Percentiles rank a stretch among this genome's conserved stretches.
Evolutionary conservation across 2,113 vertebrate genomes (phyloP).

Genomic region (Syrmaticus mikado): DNA sequence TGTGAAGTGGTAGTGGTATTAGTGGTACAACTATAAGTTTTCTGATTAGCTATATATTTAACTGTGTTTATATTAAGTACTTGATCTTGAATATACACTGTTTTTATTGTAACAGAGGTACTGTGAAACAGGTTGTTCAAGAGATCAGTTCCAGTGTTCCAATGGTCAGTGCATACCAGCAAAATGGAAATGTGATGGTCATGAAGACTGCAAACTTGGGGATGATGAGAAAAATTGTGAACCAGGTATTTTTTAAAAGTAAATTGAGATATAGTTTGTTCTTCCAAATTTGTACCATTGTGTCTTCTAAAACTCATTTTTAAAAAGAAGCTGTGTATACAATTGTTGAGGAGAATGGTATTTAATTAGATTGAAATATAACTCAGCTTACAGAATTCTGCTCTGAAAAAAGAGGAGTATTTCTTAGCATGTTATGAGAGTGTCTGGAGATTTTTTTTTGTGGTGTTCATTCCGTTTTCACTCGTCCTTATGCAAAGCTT

Average conservation of each 20-base stretch:
- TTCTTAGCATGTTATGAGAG: accelerated
- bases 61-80: neutral
- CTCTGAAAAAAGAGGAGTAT: neutral
- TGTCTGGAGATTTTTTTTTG: neutral
- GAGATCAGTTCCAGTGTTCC: slow-evolving; percentile 94
- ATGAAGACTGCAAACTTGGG: slow-evolving; percentile 94
- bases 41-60: neutral
- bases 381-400: neutral
- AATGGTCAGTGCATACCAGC: slow-evolving; percentile 93
- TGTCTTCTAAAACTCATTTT: neutral
- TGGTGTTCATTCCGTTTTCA: neutral
- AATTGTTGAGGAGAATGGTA: neutral
- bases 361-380: neutral
- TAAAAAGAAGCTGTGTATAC: neutral
- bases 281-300: neutral
- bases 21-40: neutral
- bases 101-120: slow-evolving; percentile 87
- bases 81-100: neutral
- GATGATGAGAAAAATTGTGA: slow-evolving; percentile 93
- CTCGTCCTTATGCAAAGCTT: neutral
- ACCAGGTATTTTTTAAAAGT: slow-evolving; percentile 77
- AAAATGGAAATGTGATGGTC: slow-evolving; percentile 94
- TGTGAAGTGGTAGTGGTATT: neutral
- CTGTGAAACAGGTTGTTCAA: slow-evolving; percentile 90
- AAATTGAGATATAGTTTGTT: neutral